Evolutionary conservation across 2,888 invertebrate genomes (phyloP).

Genomic region (Aleiodes alternator): DNA sequence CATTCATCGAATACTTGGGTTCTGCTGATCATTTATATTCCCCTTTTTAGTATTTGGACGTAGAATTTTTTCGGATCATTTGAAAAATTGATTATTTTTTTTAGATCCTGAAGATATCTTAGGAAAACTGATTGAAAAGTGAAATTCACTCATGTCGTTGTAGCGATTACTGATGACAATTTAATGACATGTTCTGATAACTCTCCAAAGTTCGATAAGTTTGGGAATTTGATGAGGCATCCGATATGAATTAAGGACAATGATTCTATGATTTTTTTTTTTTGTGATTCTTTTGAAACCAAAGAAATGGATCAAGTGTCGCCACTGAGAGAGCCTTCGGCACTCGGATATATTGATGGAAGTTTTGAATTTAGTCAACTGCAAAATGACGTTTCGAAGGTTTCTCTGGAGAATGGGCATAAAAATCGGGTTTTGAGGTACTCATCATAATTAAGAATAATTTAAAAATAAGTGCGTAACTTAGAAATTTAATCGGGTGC

Average conservation of each 20-base stretch:
- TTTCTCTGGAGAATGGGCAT: slow-evolving; percentile 58
- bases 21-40: too few species aligned
- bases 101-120: too few species aligned
- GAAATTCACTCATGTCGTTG: too few species aligned
- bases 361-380: slow-evolving; percentile 59
- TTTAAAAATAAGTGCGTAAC: background rate
- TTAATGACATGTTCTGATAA: too few species aligned
- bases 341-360: slow-evolving; percentile 56
- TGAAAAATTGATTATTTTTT: too few species aligned
- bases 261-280: background rate
- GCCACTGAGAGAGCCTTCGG: slow-evolving; percentile 59
- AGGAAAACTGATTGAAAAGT: too few species aligned
- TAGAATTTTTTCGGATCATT: too few species aligned
- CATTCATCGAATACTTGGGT: too few species aligned
- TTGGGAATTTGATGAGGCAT: too few species aligned
- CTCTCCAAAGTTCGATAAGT: too few species aligned
- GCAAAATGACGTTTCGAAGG: slow-evolving; percentile 55
- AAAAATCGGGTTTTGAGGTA: slow-evolving; percentile 70
- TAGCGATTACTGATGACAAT: too few species aligned
- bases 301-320: slow-evolving; percentile 64
- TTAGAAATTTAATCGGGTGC: background rate
- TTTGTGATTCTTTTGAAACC: background rate
- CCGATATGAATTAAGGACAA: background rate
- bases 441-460: background rate
- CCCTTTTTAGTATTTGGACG: too few species aligned